Evolutionary conservation across 2,797 vertebrate species (phyloP).

Genomic region (Psittacula echo): DNA sequence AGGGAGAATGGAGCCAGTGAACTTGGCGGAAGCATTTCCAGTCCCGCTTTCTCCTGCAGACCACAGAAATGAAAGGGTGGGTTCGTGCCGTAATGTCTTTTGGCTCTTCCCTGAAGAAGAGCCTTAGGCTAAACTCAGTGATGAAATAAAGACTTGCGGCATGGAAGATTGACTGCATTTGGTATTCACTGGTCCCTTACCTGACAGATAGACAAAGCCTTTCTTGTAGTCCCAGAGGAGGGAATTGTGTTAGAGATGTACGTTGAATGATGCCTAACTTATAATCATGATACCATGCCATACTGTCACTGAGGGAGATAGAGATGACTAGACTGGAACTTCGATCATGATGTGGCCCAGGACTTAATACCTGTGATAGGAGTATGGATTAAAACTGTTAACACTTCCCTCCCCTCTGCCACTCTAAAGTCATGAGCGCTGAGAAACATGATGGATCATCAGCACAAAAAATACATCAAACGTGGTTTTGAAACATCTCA

Average conservation of each 20-base stretch:
- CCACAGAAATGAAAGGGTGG: not conserved
- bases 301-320: not conserved
- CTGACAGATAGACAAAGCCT: not conserved
- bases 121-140: not conserved
- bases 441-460: not conserved
- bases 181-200: not conserved
- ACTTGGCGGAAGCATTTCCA: not conserved
- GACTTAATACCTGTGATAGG: not conserved
- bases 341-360: not conserved
- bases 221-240: not conserved
- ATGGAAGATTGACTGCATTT: not conserved
- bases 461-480: not conserved
- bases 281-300: not conserved
- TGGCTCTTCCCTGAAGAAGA: not conserved
- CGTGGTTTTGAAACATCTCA: not conserved
- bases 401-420: not conserved
- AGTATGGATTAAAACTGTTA: not conserved
- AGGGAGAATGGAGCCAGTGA: not conserved
- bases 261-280: not conserved
- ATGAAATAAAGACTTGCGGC: not conserved
- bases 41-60: not conserved
- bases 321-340: not conserved
- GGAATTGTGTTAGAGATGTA: not conserved
- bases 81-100: accelerated
- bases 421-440: not conserved